Percentiles rank a stretch among this genome's conserved stretches.
Evolutionary conservation across 2,113 vertebrate species (phyloP).

Genomic region (Megaceryle maxima): DNA sequence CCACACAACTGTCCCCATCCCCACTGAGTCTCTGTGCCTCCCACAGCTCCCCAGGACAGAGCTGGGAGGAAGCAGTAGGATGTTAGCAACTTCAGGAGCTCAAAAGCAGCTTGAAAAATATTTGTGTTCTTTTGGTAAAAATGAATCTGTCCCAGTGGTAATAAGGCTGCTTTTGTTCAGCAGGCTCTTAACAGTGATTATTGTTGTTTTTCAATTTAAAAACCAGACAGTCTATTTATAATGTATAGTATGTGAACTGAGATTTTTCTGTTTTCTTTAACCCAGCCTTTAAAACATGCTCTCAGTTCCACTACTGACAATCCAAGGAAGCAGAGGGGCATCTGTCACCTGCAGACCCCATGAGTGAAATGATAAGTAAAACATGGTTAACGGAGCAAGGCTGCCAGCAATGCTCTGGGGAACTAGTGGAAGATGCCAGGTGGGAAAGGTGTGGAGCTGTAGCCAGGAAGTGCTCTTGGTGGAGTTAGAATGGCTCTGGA

Average conservation of each 20-base stretch:
- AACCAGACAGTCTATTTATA: constrained; percentile 60
- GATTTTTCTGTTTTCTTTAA: neutral
- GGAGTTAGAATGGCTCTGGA: neutral
- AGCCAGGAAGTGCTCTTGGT: neutral
- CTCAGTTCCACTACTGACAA: neutral
- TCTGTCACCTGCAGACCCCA: neutral
- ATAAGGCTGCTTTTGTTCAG: constrained; percentile 50
- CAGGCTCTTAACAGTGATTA: constrained; percentile 43
- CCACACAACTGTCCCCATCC: neutral
- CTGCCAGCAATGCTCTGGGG: neutral
- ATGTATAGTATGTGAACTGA: neutral
- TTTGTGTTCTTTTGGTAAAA: constrained; percentile 20
- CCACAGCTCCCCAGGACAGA: neutral
- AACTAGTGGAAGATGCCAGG: neutral
- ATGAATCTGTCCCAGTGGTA: constrained; percentile 40
- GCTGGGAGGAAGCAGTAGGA: neutral
- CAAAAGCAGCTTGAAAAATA: constrained; percentile 44
- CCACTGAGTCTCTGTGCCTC: neutral
- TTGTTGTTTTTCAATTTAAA: constrained; percentile 48
- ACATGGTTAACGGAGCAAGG: neutral
- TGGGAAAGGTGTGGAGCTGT: neutral
- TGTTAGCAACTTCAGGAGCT: neutral
- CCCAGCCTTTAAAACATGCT: neutral
- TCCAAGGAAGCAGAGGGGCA: neutral
- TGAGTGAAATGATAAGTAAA: neutral